A percentile compares a stretch with the other conserved stretches of the same genome.
Evolutionary conservation across 2,888 invertebrate species (phyloP).

Genomic region (Mechanitis messenoides): DNA sequence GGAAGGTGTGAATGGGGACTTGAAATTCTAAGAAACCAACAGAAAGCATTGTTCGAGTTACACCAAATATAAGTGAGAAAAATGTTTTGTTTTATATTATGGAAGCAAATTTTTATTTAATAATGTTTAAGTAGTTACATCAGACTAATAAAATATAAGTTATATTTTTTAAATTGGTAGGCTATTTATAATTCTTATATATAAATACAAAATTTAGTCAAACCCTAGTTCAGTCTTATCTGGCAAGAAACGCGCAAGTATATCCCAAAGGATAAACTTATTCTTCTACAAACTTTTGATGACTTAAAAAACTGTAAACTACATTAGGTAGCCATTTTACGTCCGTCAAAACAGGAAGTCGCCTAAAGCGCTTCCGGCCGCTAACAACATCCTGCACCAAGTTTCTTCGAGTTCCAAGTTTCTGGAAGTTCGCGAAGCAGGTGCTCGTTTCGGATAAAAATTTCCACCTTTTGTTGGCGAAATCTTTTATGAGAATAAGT

Average conservation of each 20-base stretch:
- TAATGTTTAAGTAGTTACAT: too few species aligned
- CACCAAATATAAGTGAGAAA: conserved; percentile 18
- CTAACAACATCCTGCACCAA: conserved; percentile 73
- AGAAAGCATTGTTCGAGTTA: conserved; percentile 31
- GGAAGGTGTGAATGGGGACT: conserved; percentile 41
- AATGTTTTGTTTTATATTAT: not conserved
- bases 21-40: conserved; percentile 33
- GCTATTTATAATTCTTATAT: too few species aligned
- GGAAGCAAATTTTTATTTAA: not conserved
- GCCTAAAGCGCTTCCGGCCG: conserved; percentile 76
- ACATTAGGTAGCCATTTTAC: conserved; percentile 48
- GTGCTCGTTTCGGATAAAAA: conserved; percentile 71
- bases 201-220: not conserved
- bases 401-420: conserved; percentile 52
- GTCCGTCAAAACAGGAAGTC: conserved; percentile 72
- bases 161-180: too few species aligned
- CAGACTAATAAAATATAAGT: too few species aligned
- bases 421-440: conserved; percentile 56
- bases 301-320: conserved; percentile 27
- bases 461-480: conserved; percentile 59
- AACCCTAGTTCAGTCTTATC: not conserved
- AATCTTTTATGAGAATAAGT: conserved; percentile 50
- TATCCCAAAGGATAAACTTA: conserved; percentile 1
- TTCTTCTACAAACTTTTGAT: conserved; percentile 16
- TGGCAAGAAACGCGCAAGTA: not conserved